Base-by-base conservation (phyloP, 2,113 vertebrate genomes). In the Platycercus adscitus region DNA sequence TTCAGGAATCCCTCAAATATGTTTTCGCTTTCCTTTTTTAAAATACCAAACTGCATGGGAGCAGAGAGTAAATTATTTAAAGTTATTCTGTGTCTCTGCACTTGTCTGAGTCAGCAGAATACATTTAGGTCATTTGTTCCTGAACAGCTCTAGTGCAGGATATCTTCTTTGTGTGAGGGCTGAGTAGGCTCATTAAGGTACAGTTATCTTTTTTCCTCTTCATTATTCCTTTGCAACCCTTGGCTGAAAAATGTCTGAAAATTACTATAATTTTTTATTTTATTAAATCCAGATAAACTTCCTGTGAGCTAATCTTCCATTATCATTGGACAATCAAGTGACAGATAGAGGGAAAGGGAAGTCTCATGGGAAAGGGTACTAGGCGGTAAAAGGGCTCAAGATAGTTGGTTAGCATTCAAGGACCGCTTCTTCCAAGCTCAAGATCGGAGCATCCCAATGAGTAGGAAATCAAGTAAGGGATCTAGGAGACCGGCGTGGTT, bases 101-200 rank as follows among this genome's bases (percentile, higher is more conserved):
- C 73, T 94, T 93, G 56, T 50, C 86, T 96, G 92, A 96, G 83
- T 95, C 96, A 96, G 88, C 95, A 93, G 65, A 92, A 82, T 90
- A 41, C 69, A 93, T 96, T 81, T 94, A 63, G 96, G 95, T 94
- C 91, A 39, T 70, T 11, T 2, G 17, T 89, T 87, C 44, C 65
- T 0, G 0, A 85, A 46, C 65, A 89, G 76, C 81, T 79, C 61
- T 2, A 31, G 37, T 69, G 80, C 69, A 91, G 65, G 60, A 3
- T n/a, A 21, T 77, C 58, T 66, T 50, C 71, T 66, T 88, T 81
- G 61, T 56, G 33, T 88, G 56, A 12, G 46, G 10, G 44, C 68
- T 63, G 28, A 94, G 41, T 56, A 69, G n/a, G 26, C 16, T 66
- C 12, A 43, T 72, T 58, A 73, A 81, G 71, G n/a, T 81, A 63